Conservation (phyloP, 2,797 vertebrate species). For the Thripadectes ignobilis region DNA sequence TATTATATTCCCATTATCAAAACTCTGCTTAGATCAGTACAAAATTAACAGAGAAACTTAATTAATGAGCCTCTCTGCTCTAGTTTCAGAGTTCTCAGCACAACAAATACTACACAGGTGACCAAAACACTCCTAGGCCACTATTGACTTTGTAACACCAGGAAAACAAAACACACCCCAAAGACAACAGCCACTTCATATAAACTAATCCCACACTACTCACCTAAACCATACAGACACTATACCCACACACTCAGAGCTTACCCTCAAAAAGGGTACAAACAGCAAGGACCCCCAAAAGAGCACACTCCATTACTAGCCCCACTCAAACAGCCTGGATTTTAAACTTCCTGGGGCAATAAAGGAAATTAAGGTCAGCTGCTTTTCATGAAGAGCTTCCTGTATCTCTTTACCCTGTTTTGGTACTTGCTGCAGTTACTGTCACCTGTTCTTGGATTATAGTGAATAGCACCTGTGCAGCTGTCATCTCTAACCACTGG, state of each 20-base stretch:
- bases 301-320: rapidly evolving
- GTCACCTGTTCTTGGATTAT: not conserved
- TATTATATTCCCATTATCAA: rapidly evolving
- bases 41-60: rapidly evolving
- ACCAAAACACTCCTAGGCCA: rapidly evolving
- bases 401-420: not conserved
- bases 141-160: rapidly evolving
- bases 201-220: rapidly evolving
- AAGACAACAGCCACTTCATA: rapidly evolving
- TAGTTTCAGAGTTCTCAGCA: rapidly evolving
- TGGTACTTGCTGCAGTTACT: not conserved
- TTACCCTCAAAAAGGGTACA: no score
- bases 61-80: rapidly evolving
- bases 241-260: rapidly evolving
- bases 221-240: rapidly evolving
- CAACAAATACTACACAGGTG: rapidly evolving
- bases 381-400: not conserved
- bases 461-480: not conserved
- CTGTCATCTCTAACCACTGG: not conserved
- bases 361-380: not conserved
- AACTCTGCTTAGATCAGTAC: rapidly evolving
- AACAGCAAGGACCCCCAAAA: no score
- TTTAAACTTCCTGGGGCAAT: rapidly evolving
- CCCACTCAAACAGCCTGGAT: not conserved
- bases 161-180: rapidly evolving